phyloP scores from a whole-genome alignment of 2,113 vertebrate genomes.

The Canis aureus region DNA sequence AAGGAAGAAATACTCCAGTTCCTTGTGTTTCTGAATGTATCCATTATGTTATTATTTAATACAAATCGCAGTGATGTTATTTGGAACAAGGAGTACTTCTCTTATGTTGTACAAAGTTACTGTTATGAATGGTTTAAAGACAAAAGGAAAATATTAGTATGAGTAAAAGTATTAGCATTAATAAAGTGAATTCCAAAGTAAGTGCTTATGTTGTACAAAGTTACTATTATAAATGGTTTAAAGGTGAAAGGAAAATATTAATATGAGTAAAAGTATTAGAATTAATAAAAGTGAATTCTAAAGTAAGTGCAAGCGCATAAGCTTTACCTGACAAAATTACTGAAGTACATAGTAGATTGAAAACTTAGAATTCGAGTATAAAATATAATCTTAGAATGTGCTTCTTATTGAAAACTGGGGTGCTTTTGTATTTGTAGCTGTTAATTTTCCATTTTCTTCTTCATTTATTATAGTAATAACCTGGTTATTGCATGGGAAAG shows the following conservation, averaged over 20 bases:
- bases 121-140: not conserved
- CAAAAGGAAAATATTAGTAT: not conserved
- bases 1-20: not conserved
- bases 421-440: not conserved
- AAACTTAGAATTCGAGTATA: not conserved
- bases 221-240: not conserved
- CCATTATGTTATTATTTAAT: not conserved
- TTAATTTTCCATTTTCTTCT: not conserved
- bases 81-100: not conserved
- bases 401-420: not conserved
- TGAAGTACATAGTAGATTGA: not conserved
- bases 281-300: not conserved
- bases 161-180: not conserved
- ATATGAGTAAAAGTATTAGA: not conserved
- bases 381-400: not conserved
- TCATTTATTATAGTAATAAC: not conserved
- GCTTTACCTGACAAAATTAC: not conserved
- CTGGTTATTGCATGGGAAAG: not conserved
- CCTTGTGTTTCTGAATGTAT: not conserved
- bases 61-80: not conserved
- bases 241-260: constrained; percentile 33
- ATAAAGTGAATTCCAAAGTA: not conserved
- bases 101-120: not conserved
- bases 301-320: constrained; percentile 14
- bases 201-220: not conserved